Percentiles rank a stretch among this genome's conserved stretches.
These are phyloP conservation scores for Drosophila bunnanda DNA, from an alignment of 2,888 invertebrate species.

Conservation along the genomic window DNA sequence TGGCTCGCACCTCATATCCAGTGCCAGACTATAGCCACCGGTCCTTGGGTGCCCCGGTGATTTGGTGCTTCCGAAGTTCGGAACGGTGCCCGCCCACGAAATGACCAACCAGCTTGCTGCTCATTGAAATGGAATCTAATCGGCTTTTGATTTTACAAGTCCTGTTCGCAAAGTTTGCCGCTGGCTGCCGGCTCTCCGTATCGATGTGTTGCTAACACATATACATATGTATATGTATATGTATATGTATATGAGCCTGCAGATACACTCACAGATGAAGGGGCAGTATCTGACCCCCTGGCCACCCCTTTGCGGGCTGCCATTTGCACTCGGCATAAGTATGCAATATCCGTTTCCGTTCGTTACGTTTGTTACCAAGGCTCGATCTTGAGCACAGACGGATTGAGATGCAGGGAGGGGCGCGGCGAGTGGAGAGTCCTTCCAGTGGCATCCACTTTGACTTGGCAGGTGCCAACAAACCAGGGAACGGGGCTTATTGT, in stretches of 20 bases:
- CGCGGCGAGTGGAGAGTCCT: constrained; percentile 28
- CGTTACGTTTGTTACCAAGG: constrained; percentile 74
- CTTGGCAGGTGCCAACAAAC: constrained; percentile 66
- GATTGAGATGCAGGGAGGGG: constrained; percentile 28
- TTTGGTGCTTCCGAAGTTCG: not conserved
- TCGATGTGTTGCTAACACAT: constrained; percentile 12
- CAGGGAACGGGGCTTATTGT: constrained; percentile 60
- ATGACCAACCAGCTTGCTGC: constrained; percentile 79
- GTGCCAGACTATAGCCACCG: constrained; percentile 12
- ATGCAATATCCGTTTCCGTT: constrained; percentile 82
- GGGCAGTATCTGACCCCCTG: constrained; percentile 42
- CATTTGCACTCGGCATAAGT: constrained; percentile 78
- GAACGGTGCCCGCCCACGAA: constrained; percentile 54
- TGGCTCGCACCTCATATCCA: constrained; percentile 15
- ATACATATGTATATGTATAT: not conserved
- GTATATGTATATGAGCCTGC: constrained; percentile 4
- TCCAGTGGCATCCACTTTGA: constrained; percentile 55
- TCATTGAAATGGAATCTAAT: constrained; percentile 81
- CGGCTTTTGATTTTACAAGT: constrained; percentile 82
- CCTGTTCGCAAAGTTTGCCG: constrained; percentile 75
- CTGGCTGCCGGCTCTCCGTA: constrained; percentile 49
- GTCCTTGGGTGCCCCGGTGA: not conserved
- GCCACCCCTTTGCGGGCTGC: constrained; percentile 52
- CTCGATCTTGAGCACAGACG: constrained; percentile 59
- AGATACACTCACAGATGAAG: constrained; percentile 7